Evolutionary conservation across 2,113 vertebrate species (phyloP).

Genomic region (Hucho hucho): DNA sequence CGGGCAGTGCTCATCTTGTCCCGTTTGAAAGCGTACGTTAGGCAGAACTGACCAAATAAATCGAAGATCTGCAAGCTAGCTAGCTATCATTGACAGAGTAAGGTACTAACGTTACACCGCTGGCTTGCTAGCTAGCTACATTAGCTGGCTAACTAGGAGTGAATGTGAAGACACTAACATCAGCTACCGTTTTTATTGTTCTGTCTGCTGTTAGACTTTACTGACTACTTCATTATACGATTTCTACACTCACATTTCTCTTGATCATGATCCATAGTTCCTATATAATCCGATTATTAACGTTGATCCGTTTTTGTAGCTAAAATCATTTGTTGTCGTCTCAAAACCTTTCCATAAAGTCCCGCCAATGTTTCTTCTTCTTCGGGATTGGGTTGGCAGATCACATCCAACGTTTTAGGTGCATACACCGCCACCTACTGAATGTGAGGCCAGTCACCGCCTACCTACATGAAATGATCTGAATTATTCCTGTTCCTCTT

Average conservation of each 20-base stretch:
- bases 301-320: slow-evolving; percentile 17
- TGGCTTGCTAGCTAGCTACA: too few relatives aligned
- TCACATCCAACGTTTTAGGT: too few relatives aligned
- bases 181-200: background rate
- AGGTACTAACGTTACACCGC: too few relatives aligned
- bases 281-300: background rate
- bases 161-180: background rate
- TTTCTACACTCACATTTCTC: background rate
- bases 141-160: too few relatives aligned
- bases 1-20: slow-evolving; percentile 56
- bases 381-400: too few relatives aligned
- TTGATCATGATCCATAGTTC: background rate
- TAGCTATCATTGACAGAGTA: background rate
- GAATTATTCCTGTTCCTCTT: too few relatives aligned
- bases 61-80: slow-evolving; percentile 28
- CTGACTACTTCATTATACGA: background rate
- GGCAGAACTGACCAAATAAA: background rate
- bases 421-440: too few relatives aligned
- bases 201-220: background rate
- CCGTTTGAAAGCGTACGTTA: background rate
- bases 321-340: background rate
- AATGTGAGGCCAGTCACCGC: too few relatives aligned
- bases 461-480: too few relatives aligned
- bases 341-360: slow-evolving; percentile 15
- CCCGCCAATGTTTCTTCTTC: slow-evolving; percentile 47